A percentile compares a stretch with the other conserved stretches of the same genome.
phyloP scores from a whole-genome alignment of 1,140 invertebrate species.

The Eriocheir sinensis region DNA sequence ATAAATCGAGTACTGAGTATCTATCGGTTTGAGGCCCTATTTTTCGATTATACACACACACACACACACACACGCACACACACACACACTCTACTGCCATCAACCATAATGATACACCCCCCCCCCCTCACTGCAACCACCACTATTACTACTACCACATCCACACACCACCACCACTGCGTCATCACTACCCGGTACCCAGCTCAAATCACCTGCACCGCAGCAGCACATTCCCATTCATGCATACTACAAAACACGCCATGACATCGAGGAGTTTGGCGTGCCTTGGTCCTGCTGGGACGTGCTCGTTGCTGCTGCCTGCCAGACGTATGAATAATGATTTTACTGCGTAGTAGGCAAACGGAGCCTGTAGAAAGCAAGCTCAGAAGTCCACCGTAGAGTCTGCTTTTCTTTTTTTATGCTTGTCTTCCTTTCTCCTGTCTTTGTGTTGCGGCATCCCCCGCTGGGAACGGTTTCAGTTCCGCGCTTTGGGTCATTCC shows the following conservation, averaged over 20 bases:
- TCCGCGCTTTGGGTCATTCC: too few species aligned
- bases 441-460: too few species aligned
- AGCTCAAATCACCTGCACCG: neutral
- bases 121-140: neutral
- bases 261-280: too few species aligned
- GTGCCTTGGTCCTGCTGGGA: neutral
- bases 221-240: too few species aligned
- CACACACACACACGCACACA: neutral
- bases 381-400: neutral
- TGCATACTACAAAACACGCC: too few species aligned
- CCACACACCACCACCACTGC: neutral
- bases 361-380: neutral
- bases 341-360: neutral
- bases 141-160: neutral
- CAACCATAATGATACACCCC: constrained; percentile 29
- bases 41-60: neutral
- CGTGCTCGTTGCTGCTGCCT: neutral
- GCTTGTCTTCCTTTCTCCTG: too few species aligned
- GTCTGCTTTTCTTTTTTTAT: too few species aligned
- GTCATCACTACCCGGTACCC: neutral
- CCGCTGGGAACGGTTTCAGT: too few species aligned
- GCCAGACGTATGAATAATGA: neutral
- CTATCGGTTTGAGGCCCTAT: too few species aligned
- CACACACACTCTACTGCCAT: neutral
- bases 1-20: too few species aligned